Evolutionary conservation across 2,888 invertebrate species (phyloP), one percentile per base, ranked within the genome.

Genomic region (Eristalis arbustorum): DNA sequence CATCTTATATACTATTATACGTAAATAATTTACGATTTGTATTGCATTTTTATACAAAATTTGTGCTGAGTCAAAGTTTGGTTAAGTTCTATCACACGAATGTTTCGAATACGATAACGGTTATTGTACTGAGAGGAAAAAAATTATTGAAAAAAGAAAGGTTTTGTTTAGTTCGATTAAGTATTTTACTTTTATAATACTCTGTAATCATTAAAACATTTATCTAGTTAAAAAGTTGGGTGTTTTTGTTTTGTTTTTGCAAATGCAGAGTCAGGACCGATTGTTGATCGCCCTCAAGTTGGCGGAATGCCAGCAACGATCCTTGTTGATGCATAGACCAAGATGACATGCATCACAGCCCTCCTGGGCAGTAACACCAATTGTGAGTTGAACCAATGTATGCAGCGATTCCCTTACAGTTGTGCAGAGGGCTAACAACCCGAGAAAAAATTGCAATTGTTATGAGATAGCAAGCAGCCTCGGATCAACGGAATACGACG

Each of bases 101-200:
- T 8, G 18, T 18, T 49, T 49, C 18, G 18, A 49, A 49, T 49
- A 49, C 42, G 5, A 5, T n/a, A 42, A 42, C 18, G 42, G 42
- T 42, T 42, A 37, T 64, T 28, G n/a, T n/a, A n/a, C n/a, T n/a
- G n/a, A n/a, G n/a, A n/a, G n/a, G 0, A 25, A 10, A 31, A 23
- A 67, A 62, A 68, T 49, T 8, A 49, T 18, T 49, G 59, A 62
- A 34, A 72, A 63, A 62, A 2, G 8, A 34, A n/a, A 49, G 22
- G 34, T 63, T 57, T 25, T 34, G 18, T 68, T 79, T 49, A 18
- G 49, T 49, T 49, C 18, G 49, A 8, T 49, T 42, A 84, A 80
- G 72, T 69, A 77, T 69, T 85, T 74, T 81, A 85, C 61, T 74
- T 81, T 77, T 74, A 77, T 71, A 71, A 69, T 77, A 76, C 81